Conservation (phyloP, 2,888 invertebrate genomes). For the Drosophila prostipennis region DNA sequence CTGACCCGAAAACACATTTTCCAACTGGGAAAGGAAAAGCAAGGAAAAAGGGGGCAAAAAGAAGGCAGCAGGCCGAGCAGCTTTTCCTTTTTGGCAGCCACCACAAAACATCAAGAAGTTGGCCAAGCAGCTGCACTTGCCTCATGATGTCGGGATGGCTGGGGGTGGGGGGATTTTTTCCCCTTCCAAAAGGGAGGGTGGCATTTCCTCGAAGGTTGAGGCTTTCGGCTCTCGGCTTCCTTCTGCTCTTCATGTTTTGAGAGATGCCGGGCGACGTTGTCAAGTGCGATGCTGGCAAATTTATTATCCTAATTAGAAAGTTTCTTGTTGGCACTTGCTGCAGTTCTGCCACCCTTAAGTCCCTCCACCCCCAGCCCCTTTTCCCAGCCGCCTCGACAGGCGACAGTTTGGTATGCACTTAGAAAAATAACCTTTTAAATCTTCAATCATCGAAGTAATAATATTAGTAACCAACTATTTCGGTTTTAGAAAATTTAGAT, state of each 20-base stretch:
- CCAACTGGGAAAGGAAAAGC: constrained; percentile 46
- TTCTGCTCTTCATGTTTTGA: constrained; percentile 60
- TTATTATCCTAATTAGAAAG: constrained; percentile 83
- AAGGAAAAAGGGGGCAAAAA: background rate
- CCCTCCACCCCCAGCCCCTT: background rate
- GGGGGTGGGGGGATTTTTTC: background rate
- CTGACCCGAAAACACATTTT: constrained; percentile 83
- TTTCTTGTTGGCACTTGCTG: constrained; percentile 72
- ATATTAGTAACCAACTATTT: no score
- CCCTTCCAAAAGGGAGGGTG: background rate
- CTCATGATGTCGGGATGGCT: constrained; percentile 4
- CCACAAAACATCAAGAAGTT: constrained; percentile 71
- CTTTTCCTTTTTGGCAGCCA: constrained; percentile 57
- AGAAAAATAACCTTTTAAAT: background rate
- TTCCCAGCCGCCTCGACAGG: background rate
- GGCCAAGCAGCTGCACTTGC: constrained; percentile 46
- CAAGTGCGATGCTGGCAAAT: constrained; percentile 76
- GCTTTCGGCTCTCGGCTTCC: constrained; percentile 8
- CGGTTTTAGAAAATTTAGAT: no score
- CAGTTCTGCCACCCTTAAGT: constrained; percentile 4
- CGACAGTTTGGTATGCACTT: constrained; percentile 14
- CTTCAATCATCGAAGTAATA: background rate
- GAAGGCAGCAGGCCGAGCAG: constrained; percentile 14
- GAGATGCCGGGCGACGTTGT: constrained; percentile 66
- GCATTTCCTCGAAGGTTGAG: background rate